Percentiles rank a stretch among this genome's conserved stretches.
Conservation (phyloP, 2,888 invertebrate species). For the Cephus pygmeus region DNA sequence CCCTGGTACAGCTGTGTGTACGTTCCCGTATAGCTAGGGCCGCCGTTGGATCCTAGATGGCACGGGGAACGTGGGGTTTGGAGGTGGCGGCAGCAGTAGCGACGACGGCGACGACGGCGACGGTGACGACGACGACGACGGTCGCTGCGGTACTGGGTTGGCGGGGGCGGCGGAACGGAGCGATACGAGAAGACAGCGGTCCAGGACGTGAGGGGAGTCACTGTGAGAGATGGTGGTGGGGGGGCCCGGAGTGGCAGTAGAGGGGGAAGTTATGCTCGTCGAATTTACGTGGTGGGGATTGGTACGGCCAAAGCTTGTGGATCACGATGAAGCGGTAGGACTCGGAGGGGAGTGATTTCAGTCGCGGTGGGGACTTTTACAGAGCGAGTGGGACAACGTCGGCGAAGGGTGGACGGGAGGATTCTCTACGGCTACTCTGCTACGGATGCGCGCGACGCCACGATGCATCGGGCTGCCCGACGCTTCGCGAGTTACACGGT, state of each 20-base stretch:
- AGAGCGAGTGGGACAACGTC: slow-evolving; percentile 8
- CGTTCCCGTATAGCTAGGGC: slow-evolving; percentile 12
- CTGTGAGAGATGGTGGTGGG: slow-evolving; percentile 17
- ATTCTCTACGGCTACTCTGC: slow-evolving; percentile 43
- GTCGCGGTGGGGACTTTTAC: slow-evolving; percentile 24
- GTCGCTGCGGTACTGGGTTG: slow-evolving; percentile 21
- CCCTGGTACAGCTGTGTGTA: slow-evolving; percentile 21
- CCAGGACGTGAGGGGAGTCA: slow-evolving; percentile 19
- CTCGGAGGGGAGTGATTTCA: slow-evolving; percentile 15
- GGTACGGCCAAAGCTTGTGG: slow-evolving; percentile 23
- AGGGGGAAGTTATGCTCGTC: slow-evolving; percentile 48
- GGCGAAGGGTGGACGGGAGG: slow-evolving; percentile 17
- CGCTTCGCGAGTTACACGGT: slow-evolving; percentile 56
- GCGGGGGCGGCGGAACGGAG: slow-evolving; percentile 25
- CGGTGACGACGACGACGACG: slow-evolving; percentile 10
- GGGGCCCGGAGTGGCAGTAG: slow-evolving; percentile 24
- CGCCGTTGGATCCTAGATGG: slow-evolving; percentile 21
- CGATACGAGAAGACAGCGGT: slow-evolving; percentile 31
- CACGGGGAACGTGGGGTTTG: slow-evolving; percentile 25
- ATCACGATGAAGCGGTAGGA: no score
- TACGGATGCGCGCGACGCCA: slow-evolving; percentile 61
- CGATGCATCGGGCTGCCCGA: slow-evolving; percentile 58
- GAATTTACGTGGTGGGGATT: slow-evolving; percentile 39
- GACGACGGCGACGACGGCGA: slow-evolving; percentile 11
- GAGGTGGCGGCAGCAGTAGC: slow-evolving; percentile 4